Evolutionary conservation across 2,113 vertebrate species (phyloP).

Genomic region (Pseudorasbora parva): DNA sequence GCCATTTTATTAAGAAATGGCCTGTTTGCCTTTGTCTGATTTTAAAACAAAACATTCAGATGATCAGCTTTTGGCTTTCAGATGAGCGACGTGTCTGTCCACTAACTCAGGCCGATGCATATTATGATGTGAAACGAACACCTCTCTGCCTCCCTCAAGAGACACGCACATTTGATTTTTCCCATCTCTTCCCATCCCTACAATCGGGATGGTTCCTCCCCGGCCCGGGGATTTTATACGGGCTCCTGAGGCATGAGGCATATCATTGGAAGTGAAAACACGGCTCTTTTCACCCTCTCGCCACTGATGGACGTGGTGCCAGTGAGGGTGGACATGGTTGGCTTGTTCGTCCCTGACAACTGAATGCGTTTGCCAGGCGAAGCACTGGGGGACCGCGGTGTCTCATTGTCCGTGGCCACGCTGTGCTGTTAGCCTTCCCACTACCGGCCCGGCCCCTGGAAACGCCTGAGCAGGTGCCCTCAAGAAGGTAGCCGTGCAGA

Average conservation of each 20-base stretch:
- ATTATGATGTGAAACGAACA: constrained; percentile 80
- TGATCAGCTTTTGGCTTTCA: neutral
- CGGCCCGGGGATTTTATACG: constrained; percentile 22
- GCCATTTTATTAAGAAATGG: too few species aligned
- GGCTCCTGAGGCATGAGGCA: constrained; percentile 80
- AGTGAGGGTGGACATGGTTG: constrained; percentile 91
- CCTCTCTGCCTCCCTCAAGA: constrained; percentile 72
- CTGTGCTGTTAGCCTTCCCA: constrained; percentile 60
- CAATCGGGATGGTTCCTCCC: constrained; percentile 62
- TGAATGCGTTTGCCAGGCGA: constrained; percentile 83
- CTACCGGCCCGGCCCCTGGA: constrained; percentile 73
- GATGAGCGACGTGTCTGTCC: neutral
- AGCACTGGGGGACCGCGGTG: constrained; percentile 79
- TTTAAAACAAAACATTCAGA: too few species aligned
- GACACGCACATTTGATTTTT: constrained; percentile 74
- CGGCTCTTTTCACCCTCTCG: constrained; percentile 77
- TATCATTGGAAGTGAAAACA: constrained; percentile 79
- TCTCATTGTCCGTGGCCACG: constrained; percentile 73
- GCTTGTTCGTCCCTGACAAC: constrained; percentile 89
- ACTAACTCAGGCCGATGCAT: constrained; percentile 66
- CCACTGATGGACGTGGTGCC: constrained; percentile 59
- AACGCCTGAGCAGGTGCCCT: constrained; percentile 79
- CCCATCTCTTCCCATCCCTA: constrained; percentile 61
- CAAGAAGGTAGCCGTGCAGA: constrained; percentile 88
- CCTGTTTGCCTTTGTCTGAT: too few species aligned